phyloP scores from a whole-genome alignment of 2,113 vertebrate genomes.

The Rhabdomys dilectus region DNA sequence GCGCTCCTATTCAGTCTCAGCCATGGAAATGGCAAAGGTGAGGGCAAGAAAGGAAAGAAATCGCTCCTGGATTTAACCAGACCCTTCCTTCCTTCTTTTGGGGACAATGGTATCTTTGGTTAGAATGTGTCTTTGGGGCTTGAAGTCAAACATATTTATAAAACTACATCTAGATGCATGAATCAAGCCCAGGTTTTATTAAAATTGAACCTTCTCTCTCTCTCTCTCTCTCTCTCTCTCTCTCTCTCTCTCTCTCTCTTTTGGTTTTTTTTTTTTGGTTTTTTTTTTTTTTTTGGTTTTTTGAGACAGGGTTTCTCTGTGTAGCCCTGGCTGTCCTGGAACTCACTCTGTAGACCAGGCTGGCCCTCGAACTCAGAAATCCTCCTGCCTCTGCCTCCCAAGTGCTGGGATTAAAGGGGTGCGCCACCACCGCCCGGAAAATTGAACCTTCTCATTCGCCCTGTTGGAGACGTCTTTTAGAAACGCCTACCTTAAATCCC shows the following conservation, averaged over 20 bases:
- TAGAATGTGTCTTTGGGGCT: neutral
- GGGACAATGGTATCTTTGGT: neutral
- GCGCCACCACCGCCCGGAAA: too few species aligned
- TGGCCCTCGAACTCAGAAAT: too few species aligned
- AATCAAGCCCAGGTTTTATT: neutral
- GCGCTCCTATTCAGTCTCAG: neutral
- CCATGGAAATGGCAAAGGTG: neutral
- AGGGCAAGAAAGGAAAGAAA: neutral
- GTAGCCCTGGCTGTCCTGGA: too few species aligned
- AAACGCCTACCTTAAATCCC: neutral
- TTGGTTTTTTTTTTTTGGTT: too few species aligned
- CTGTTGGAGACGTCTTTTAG: neutral
- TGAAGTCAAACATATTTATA: neutral
- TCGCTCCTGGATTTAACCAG: neutral
- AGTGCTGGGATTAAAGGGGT: too few species aligned
- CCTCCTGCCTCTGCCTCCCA: too few species aligned
- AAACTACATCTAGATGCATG: neutral
- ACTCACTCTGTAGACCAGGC: too few species aligned
- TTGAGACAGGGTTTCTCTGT: too few species aligned
- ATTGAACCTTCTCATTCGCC: neutral
- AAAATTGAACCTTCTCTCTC: neutral
- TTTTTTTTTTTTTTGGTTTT: too few species aligned
- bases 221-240: too few species aligned
- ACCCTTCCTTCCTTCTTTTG: neutral
- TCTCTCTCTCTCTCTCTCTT: too few species aligned